These are phyloP conservation scores for Tetragonula clypearis DNA, from an alignment of 1,140 invertebrate species.

Conservation along the genomic window DNA sequence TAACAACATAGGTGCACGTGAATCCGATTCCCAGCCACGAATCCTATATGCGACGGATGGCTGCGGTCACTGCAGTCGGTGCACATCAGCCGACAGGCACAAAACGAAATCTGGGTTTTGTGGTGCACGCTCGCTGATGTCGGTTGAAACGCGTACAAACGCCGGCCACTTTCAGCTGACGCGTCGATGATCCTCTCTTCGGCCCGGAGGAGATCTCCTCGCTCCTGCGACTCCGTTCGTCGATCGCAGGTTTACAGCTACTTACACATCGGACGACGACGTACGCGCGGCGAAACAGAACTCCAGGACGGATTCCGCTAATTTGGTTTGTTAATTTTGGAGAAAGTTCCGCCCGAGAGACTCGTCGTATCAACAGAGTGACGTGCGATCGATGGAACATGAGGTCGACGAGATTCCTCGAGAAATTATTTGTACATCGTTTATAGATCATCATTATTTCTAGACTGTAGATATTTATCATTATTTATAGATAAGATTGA, in stretches of 20 bases:
- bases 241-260: not conserved
- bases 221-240: not conserved
- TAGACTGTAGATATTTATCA: too few relatives aligned
- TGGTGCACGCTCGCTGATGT: conserved; percentile 14
- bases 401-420: too few relatives aligned
- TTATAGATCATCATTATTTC: too few relatives aligned
- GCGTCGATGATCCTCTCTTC: not conserved
- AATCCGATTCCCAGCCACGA: conserved; percentile 74
- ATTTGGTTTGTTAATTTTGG: conserved; percentile 12
- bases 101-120: conserved; percentile 57
- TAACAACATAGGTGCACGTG: conserved; percentile 79
- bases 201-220: not conserved
- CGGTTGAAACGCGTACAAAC: conserved; percentile 25
- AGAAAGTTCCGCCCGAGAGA: not conserved
- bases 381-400: not conserved
- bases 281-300: not conserved
- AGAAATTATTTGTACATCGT: too few relatives aligned
- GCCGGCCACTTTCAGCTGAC: conserved; percentile 25
- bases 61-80: conserved; percentile 67
- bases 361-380: too few relatives aligned
- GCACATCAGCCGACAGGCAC: conserved; percentile 34
- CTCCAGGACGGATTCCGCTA: not conserved
- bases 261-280: not conserved
- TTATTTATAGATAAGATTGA: too few relatives aligned
- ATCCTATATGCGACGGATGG: conserved; percentile 74